Base-by-base conservation (phyloP, 2,113 vertebrate species). In the Plectropomus leopardus region DNA sequence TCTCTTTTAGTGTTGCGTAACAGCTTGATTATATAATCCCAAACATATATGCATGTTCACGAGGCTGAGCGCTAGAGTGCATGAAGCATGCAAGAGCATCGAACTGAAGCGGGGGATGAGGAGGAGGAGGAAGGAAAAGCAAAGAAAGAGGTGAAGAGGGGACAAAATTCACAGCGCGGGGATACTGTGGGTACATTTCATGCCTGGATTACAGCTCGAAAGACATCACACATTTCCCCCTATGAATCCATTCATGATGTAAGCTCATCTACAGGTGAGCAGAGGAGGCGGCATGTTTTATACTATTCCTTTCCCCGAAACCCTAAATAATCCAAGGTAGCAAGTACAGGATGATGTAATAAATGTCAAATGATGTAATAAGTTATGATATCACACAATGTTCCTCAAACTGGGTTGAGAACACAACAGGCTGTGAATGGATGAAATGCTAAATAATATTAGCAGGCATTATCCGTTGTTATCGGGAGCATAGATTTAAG, bases 21-120 rank as follows among this genome's bases (percentile, higher is more conserved):
- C 84, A 70, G 83, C 81, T 82, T 86, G 85, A 93, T 94, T 93
- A 92, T 88, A 93, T 92, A 95, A 94, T 94, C 87, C 86, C 86
- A 89, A 89, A 93, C 88, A 90, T 92, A 91, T 88, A 93, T 88
- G 87, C 86, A 88, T 87, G 83, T 90, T 92, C 86, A 92, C 89
- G 68, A 89, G 88, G 84, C 87, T 88, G 82, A 86, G 84, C 10
- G 30, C 72, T 68, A 50, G 59, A 87, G 86, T 79, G 88, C 74
- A 86, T 80, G 55, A 84, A 87, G 82, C 87, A 69, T 82, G 83
- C 82, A 68, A 72, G 78, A 89, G 87, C 63, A 54, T 80, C 54
- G 36, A 47, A 74, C 51, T 64, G 65, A 47, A 67, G 68, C 58
- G 63, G 16, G 42, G 66, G 55, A 24, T 3, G 30, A 19, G 10